These are phyloP conservation scores for Drosophila acutilabella DNA, from an alignment of 2,888 invertebrate species.

Conservation along the genomic window DNA sequence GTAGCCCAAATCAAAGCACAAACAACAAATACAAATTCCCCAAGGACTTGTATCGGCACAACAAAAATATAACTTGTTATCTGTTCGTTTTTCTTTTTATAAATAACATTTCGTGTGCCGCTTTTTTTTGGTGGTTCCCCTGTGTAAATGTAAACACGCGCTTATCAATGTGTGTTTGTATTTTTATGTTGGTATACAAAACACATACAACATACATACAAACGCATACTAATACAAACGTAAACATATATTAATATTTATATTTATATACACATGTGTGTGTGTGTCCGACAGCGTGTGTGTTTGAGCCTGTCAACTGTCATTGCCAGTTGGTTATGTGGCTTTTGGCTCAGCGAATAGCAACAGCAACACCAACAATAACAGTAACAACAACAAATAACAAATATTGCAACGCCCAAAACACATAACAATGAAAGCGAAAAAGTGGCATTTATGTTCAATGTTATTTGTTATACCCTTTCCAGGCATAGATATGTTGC, in stretches of 20 bases:
- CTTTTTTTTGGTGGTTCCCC: constrained; percentile 61
- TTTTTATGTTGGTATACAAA: constrained; percentile 16
- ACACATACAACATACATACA: neutral
- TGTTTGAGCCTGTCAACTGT: constrained; percentile 71
- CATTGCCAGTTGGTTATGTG: constrained; percentile 78
- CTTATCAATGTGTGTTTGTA: constrained; percentile 60
- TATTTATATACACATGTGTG: constrained; percentile 6
- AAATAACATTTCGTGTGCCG: constrained; percentile 58
- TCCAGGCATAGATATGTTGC: neutral
- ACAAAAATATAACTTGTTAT: constrained; percentile 68
- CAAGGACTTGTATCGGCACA: constrained; percentile 52
- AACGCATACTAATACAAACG: constrained; percentile 26
- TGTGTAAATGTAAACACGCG: constrained; percentile 74
- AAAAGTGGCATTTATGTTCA: constrained; percentile 67
- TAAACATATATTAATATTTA: constrained; percentile 1
- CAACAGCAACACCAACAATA: constrained; percentile 13
- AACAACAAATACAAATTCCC: constrained; percentile 41
- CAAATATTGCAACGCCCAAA: constrained; percentile 30
- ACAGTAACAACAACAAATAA: constrained; percentile 36
- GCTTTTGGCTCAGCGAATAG: constrained; percentile 65
- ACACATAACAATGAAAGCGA: constrained; percentile 67
- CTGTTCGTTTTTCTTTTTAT: constrained; percentile 44
- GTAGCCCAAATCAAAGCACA: constrained; percentile 66
- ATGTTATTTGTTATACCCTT: constrained; percentile 62
- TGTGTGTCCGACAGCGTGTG: constrained; percentile 21